Base-by-base conservation (phyloP, 1,140 invertebrate species). In the Melanaphis sacchari region DNA sequence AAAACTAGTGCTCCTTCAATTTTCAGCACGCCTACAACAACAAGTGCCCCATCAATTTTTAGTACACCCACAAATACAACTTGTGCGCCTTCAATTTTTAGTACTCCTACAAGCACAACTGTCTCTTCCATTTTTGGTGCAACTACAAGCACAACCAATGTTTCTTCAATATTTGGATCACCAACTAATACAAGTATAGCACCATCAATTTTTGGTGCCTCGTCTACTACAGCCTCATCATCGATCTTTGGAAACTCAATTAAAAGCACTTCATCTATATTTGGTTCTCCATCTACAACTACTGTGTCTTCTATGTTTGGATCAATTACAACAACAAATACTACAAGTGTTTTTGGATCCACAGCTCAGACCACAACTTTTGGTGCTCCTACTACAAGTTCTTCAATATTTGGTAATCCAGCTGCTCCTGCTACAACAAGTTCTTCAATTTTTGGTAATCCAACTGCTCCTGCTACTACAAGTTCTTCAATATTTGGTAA, bases 121-220 rank as follows among this genome's bases (percentile, higher is more conserved):
- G 31, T 15, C 2, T 8, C 54, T 49, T 82, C 90, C 9, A 36
- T 91, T 36, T 91, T 91, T 91, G 76, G 76, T 36, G 46, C 90
- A 49, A 21, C 90, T 49, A 91, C 59, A 49, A 91, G 9, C 81
- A 36, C 31, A 81, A 82, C 59, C 1, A 49, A 43, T 24, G 2
- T 43, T 49, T 81, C 76, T 36, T 81, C 76, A 36, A 91, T 91
- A 91, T 91, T 91, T 91, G 66, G 90, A 24, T 49, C 88, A 91
- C n/a, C 59, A 22, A 91, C 59, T 3, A 91, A 26, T 81, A 18
- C 46, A 91, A 81, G 59, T 26, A 36, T 66, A 11, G 31, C 66
- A 36, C 46, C 90, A n/a, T 41, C 90, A 81, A 92, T 92, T 49
- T 92, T 92, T 82, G 66, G 66, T 46, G 26, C 59, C 6, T 41